Evolutionary conservation across 2,113 vertebrate genomes (phyloP).

Genomic region (human): DNA sequence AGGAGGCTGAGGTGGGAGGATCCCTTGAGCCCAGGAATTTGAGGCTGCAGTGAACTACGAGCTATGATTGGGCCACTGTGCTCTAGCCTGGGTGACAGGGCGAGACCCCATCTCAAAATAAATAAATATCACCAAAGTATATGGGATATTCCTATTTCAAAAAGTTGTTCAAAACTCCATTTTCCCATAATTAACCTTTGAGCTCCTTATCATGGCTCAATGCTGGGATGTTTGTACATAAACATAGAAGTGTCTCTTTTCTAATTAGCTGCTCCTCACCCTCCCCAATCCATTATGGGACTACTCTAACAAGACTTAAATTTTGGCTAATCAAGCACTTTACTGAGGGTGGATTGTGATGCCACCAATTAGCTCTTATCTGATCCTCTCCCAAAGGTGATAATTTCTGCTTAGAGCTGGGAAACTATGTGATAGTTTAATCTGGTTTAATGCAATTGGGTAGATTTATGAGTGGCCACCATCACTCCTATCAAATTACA

Average conservation of each 20-base stretch:
- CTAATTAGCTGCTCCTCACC: constrained; percentile 1
- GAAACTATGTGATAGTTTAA: constrained; percentile 49
- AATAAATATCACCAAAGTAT: background rate
- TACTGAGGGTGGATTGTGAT: constrained; percentile 11
- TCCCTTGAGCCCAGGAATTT: no score
- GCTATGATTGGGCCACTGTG: no score
- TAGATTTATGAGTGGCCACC: constrained; percentile 39
- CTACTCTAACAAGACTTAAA: background rate
- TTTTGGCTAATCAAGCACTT: constrained; percentile 49
- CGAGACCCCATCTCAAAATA: no score
- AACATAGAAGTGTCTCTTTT: constrained; percentile 51
- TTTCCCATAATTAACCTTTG: constrained; percentile 42
- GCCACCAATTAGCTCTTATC: constrained; percentile 66
- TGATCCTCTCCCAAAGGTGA: constrained; percentile 59
- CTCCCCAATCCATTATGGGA: background rate
- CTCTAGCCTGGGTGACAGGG: no score
- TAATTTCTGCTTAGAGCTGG: constrained; percentile 53
- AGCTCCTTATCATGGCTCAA: background rate
- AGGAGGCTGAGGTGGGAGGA: no score
- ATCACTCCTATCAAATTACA: background rate
- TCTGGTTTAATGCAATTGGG: constrained; percentile 42
- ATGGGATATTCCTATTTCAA: constrained; percentile 7
- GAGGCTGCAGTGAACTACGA: no score
- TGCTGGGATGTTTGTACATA: constrained; percentile 23
- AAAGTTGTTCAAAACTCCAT: constrained; percentile 27